These are phyloP conservation scores for Glaucidium brasilianum DNA, from an alignment of 2,113 vertebrate species.

Conservation along the genomic window DNA sequence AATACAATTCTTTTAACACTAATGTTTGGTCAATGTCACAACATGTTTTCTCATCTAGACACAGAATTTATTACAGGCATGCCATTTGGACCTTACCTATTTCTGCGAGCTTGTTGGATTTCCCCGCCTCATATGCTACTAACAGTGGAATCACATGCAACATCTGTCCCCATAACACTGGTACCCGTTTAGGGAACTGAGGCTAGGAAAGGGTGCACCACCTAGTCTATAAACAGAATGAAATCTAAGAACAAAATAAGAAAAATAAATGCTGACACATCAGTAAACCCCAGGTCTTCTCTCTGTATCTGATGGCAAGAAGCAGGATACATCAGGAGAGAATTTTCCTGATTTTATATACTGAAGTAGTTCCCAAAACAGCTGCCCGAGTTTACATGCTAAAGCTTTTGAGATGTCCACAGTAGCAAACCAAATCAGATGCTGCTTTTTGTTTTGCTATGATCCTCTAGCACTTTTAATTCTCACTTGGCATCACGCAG, in stretches of 20 bases:
- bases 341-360: neutral
- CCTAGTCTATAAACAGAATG: neutral
- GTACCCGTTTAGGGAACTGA: neutral
- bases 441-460: neutral
- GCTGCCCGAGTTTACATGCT: neutral
- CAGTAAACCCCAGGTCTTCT: neutral
- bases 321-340: neutral
- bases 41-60: neutral
- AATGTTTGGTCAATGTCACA: neutral
- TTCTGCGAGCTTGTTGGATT: fast-evolving
- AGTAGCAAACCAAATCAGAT: neutral
- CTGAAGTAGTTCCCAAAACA: neutral
- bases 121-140: neutral
- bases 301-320: neutral
- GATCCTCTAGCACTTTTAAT: neutral
- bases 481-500: neutral
- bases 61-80: fast-evolving
- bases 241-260: neutral
- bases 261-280: too few species aligned
- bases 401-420: neutral
- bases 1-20: neutral
- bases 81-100: too few species aligned
- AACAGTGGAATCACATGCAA: fast-evolving
- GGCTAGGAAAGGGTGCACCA: neutral
- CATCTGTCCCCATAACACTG: too few species aligned